These are phyloP conservation scores for Phthorimaea operculella DNA, from an alignment of 1,140 invertebrate species.

Conservation along the genomic window DNA sequence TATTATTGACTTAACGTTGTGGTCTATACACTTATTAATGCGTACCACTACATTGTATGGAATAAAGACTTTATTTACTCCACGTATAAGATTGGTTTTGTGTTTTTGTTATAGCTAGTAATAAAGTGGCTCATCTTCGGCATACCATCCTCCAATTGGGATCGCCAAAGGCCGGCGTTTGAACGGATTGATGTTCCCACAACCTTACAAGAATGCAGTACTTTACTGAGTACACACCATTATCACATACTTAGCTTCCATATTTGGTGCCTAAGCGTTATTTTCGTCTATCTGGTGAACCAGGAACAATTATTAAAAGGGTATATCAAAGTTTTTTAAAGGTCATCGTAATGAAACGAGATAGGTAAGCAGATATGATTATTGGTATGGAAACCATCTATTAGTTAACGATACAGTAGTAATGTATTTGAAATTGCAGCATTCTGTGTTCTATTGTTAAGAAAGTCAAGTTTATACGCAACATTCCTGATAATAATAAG, in stretches of 20 bases:
- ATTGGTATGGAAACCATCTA: too few species aligned
- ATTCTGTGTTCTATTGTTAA: too few species aligned
- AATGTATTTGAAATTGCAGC: too few species aligned
- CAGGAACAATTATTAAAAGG: too few species aligned
- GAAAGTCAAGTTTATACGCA: too few species aligned
- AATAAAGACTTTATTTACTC: slow-evolving; percentile 30
- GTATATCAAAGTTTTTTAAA: too few species aligned
- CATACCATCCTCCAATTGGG: slow-evolving; percentile 30
- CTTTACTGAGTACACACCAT: not conserved
- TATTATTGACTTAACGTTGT: slow-evolving; percentile 33
- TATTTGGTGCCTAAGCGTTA: not conserved
- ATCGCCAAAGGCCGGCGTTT: slow-evolving; percentile 35
- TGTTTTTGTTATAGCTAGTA: slow-evolving; percentile 13
- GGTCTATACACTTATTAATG: slow-evolving; percentile 34
- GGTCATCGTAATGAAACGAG: too few species aligned
- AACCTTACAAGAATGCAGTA: slow-evolving; percentile 34
- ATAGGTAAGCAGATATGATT: too few species aligned
- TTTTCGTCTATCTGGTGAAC: too few species aligned
- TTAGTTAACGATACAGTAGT: too few species aligned
- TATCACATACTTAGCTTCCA: not conserved
- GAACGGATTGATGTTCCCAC: slow-evolving; percentile 44
- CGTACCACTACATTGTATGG: slow-evolving; percentile 19
- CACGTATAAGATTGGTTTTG: slow-evolving; percentile 26
- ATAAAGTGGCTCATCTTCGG: slow-evolving; percentile 33
- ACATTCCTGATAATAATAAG: too few species aligned